These are phyloP conservation scores for Gorilla gorilla DNA, from an alignment of 2,113 vertebrate genomes.

Conservation along the genomic window DNA sequence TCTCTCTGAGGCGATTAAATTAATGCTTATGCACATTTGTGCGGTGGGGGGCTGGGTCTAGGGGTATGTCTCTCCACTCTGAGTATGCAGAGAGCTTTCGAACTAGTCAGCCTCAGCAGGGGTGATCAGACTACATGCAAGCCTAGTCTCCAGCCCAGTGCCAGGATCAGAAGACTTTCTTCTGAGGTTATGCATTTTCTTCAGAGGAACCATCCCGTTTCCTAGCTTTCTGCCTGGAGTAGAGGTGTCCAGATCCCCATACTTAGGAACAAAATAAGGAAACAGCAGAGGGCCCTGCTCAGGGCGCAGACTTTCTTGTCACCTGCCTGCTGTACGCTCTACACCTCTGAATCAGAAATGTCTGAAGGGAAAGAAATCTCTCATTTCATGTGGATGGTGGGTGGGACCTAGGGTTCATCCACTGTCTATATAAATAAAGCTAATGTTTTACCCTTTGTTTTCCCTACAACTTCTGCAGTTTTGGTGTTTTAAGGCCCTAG, in stretches of 20 bases:
- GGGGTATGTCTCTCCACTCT: neutral
- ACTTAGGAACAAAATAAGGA: neutral
- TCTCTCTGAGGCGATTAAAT: neutral
- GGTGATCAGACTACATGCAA: neutral
- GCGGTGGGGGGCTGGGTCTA: no score
- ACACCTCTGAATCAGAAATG: neutral
- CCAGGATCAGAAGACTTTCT: neutral
- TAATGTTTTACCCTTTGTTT: neutral
- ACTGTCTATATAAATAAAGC: neutral
- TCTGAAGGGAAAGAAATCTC: neutral
- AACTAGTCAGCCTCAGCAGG: neutral
- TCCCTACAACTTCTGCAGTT: neutral
- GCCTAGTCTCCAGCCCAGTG: neutral
- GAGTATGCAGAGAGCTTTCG: neutral
- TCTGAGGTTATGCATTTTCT: neutral
- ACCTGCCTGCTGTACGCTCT: neutral
- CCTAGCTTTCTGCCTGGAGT: neutral
- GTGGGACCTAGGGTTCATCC: neutral
- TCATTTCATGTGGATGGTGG: neutral
- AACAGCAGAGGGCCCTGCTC: neutral
- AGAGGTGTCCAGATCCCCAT: neutral
- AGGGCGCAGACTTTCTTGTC: neutral
- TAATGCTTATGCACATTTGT: neutral
- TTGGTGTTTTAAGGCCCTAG: neutral
- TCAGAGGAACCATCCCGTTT: neutral